These are phyloP conservation scores for Pagetopsis macropterus DNA, from an alignment of 2,797 vertebrate species.

Conservation along the genomic window DNA sequence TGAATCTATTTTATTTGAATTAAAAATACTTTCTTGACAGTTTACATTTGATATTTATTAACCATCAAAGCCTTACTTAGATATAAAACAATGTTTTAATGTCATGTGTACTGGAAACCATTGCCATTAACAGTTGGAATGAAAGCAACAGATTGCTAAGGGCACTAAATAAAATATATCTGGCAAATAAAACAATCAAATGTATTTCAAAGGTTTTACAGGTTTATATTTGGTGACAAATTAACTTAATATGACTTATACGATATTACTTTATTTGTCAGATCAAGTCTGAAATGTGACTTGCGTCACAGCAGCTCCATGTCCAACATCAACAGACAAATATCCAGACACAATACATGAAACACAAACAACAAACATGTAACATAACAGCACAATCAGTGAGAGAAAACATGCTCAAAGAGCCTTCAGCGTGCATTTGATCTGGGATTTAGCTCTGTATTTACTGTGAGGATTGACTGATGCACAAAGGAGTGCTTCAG, in stretches of 20 bases:
- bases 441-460: too few species aligned
- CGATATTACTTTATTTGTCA: too few species aligned
- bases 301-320: too few species aligned
- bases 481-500: too few species aligned
- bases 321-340: too few species aligned
- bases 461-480: too few species aligned
- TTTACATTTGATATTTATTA: not conserved
- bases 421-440: too few species aligned
- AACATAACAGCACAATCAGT: too few species aligned
- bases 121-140: not conserved
- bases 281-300: too few species aligned
- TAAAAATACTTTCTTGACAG: not conserved
- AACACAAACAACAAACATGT: too few species aligned
- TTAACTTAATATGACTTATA: not conserved
- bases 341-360: too few species aligned
- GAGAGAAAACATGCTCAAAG: too few species aligned
- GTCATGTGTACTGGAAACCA: not conserved
- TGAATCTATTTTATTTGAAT: not conserved
- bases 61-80: not conserved
- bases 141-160: conserved; percentile 7
- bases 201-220: not conserved
- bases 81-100: not conserved
- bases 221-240: not conserved
- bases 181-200: not conserved
- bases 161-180: not conserved